These are phyloP conservation scores for Scalopus aquaticus DNA, from an alignment of 2,113 vertebrate species.

Conservation along the genomic window DNA sequence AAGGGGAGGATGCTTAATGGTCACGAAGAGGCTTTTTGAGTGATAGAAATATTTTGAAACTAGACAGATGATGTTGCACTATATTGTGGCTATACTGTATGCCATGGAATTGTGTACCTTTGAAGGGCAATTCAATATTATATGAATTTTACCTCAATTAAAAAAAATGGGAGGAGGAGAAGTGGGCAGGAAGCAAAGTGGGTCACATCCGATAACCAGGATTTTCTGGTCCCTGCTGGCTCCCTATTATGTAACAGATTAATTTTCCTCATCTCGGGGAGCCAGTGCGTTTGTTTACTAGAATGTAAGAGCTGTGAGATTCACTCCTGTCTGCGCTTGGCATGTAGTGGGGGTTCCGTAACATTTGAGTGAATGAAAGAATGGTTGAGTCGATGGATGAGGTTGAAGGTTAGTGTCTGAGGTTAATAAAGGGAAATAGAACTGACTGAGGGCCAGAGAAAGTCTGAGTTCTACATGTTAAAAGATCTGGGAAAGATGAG, in stretches of 20 bases:
- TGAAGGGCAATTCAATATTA: neutral
- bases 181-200: neutral
- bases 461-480: neutral
- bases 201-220: neutral
- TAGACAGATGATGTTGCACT: neutral
- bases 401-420: neutral
- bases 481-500: neutral
- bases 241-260: neutral
- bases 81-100: neutral
- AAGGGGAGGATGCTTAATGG: neutral
- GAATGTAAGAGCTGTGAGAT: neutral
- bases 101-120: neutral
- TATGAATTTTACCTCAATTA: neutral
- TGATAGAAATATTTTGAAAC: slow-evolving; percentile 16
- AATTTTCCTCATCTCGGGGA: neutral
- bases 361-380: too few relatives aligned
- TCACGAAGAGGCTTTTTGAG: neutral
- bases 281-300: neutral
- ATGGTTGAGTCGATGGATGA: neutral
- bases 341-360: neutral
- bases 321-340: neutral
- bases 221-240: neutral
- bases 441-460: neutral
- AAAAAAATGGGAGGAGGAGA: neutral
- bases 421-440: neutral